A percentile compares a stretch with the other conserved stretches of the same genome.
Conservation (phyloP, 2,888 invertebrate genomes). For the Luffia ferchaultella region DNA sequence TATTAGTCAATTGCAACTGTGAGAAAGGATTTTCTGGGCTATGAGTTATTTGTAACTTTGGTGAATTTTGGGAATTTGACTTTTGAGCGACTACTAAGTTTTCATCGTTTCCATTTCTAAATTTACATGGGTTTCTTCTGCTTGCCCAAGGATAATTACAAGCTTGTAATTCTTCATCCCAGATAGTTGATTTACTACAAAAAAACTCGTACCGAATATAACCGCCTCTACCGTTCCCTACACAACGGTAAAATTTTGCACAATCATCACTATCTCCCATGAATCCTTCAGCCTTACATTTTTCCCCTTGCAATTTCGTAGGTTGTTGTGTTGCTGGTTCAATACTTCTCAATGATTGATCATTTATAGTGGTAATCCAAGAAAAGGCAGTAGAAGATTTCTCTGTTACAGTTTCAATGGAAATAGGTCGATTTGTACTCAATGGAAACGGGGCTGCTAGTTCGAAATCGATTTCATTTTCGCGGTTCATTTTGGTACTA, state of each 20-base stretch:
- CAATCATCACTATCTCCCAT: constrained; percentile 76
- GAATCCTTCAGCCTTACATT: constrained; percentile 75
- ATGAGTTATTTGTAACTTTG: too few relatives aligned
- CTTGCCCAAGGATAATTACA: constrained; percentile 78
- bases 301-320: constrained; percentile 22
- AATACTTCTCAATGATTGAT: not conserved
- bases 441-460: not conserved
- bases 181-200: constrained; percentile 79
- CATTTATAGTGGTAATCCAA: not conserved
- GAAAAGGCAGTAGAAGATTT: not conserved
- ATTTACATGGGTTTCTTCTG: constrained; percentile 42
- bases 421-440: not conserved
- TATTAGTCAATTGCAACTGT: too few relatives aligned
- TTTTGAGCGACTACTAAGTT: too few relatives aligned
- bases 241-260: constrained; percentile 82
- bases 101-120: too few relatives aligned
- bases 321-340: constrained; percentile 10
- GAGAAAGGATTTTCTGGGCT: too few relatives aligned
- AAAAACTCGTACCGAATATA: constrained; percentile 76
- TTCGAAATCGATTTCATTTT: not conserved
- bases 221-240: constrained; percentile 67
- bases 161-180: constrained; percentile 75
- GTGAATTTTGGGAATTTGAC: too few relatives aligned
- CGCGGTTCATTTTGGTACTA: not conserved
- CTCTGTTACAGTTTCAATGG: not conserved